Base-by-base conservation (phyloP, 2,113 vertebrate genomes). In the Phalacrocorax aristotelis region DNA sequence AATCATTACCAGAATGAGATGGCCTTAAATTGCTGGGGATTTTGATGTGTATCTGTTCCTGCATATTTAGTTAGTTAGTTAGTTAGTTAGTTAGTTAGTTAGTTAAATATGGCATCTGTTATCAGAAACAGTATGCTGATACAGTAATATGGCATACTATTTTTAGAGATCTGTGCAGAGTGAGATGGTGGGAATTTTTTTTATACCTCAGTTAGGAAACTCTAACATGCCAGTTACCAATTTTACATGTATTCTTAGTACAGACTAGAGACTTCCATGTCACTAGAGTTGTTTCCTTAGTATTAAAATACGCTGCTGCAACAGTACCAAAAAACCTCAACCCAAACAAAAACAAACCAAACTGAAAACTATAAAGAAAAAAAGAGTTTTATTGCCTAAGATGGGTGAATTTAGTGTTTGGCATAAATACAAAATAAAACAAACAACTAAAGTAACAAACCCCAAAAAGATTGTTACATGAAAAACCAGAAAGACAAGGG, bases 391-490 rank as follows among this genome's bases (percentile, higher is more conserved):
- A 25, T 38, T 66, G 10, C 7, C 8, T 29, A 10, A 77, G 8
- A 22, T 51, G 23, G 3, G 6, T 71, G 72, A 88, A 54, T 70
- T 76, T 4, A 62, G 5, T 54, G 14, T n/a, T 64, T 77, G 7
- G 22, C 49, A 65, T 29, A 90, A 77, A 80, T 7, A 42, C 6
- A 72, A 83, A 90, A 32, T 26, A 54, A 81, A 89, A 71, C 12
- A 82, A 72, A 25, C 4, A 55, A 38, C 4, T 5, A 34, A 83
- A 68, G 6, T 15, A 32, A 0, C 5, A 1, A 29, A 0, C 5
- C 1, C 14, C 15, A 3, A 2, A 15, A 64, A 57, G 14, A 55
- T 3, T 49, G 2, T 20, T 34, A 29, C 3, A 1, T 23, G 13
- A 78, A 93, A 44, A 3, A 2, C 13, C 15, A 62, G 21, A 77